These are phyloP conservation scores for Corythoichthys haematopterus DNA, from an alignment of 2,113 vertebrate genomes.

Conservation along the genomic window DNA sequence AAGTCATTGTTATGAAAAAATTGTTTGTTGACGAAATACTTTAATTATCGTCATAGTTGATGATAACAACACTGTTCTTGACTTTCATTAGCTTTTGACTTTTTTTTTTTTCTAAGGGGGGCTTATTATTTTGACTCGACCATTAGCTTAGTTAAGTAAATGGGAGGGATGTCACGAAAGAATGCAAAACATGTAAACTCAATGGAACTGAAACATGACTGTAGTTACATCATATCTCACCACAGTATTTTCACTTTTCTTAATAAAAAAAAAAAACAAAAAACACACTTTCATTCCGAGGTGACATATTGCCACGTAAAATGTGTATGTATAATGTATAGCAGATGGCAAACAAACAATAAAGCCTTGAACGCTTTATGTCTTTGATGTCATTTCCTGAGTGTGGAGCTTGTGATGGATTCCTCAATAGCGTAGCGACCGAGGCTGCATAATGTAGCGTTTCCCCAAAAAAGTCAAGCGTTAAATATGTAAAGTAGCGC, in stretches of 20 bases:
- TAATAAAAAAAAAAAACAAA: neutral
- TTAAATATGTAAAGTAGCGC: constrained; percentile 71
- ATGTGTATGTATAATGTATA: neutral
- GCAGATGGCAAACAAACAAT: constrained; percentile 1
- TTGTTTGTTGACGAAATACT: too few species aligned
- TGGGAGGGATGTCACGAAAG: too few species aligned
- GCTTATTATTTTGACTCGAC: too few species aligned
- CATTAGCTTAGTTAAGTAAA: too few species aligned
- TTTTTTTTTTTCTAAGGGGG: too few species aligned
- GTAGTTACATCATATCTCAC: neutral
- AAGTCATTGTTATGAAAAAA: too few species aligned
- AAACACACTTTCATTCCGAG: neutral
- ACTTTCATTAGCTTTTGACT: too few species aligned
- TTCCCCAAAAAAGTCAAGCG: constrained; percentile 64
- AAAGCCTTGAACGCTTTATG: neutral
- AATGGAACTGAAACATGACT: too few species aligned
- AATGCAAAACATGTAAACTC: too few species aligned
- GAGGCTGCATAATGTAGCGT: constrained; percentile 65
- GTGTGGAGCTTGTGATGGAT: constrained; percentile 54
- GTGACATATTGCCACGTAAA: neutral
- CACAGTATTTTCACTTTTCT: neutral
- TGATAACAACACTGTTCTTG: too few species aligned
- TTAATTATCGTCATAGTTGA: too few species aligned
- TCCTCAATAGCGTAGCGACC: constrained; percentile 42
- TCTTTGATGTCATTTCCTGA: constrained; percentile 7